Conservation (phyloP, 2,113 vertebrate genomes). For the Podocnemis expansa region DNA sequence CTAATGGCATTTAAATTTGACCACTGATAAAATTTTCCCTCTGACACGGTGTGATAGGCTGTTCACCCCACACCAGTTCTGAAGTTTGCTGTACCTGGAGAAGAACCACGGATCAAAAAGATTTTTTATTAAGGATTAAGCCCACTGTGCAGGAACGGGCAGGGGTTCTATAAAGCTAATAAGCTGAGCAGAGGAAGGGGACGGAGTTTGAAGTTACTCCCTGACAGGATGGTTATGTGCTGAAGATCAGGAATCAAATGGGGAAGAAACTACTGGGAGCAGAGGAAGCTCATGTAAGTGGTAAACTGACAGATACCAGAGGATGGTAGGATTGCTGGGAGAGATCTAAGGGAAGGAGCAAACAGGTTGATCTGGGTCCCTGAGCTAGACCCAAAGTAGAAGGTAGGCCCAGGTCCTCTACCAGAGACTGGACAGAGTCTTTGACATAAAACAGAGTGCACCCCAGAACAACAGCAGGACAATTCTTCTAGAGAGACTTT, state of each 20-base stretch:
- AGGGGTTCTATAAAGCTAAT: neutral
- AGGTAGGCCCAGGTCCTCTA: neutral
- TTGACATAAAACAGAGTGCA: neutral
- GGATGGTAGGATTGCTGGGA: neutral
- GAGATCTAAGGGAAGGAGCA: neutral
- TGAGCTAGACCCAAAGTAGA: neutral
- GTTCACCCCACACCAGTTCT: too few relatives aligned
- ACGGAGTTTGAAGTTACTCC: neutral
- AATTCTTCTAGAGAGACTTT: neutral
- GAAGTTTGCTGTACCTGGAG: neutral
- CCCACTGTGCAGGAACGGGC: neutral
- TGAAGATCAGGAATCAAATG: neutral
- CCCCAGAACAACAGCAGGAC: neutral
- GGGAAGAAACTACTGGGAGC: neutral
- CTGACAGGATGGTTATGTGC: neutral
- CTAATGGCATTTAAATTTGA: slow-evolving; percentile 8
- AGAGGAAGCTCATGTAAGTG: neutral
- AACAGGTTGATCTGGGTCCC: neutral
- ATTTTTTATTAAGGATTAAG: neutral
- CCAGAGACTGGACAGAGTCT: neutral
- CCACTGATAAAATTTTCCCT: neutral
- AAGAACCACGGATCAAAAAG: neutral
- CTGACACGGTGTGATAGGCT: neutral
- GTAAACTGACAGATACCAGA: neutral
- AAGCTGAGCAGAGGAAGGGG: neutral